Percentiles rank a stretch among this genome's conserved stretches.
Evolutionary conservation across 2,797 vertebrate species (phyloP).

Genomic region (Mus caroli): DNA sequence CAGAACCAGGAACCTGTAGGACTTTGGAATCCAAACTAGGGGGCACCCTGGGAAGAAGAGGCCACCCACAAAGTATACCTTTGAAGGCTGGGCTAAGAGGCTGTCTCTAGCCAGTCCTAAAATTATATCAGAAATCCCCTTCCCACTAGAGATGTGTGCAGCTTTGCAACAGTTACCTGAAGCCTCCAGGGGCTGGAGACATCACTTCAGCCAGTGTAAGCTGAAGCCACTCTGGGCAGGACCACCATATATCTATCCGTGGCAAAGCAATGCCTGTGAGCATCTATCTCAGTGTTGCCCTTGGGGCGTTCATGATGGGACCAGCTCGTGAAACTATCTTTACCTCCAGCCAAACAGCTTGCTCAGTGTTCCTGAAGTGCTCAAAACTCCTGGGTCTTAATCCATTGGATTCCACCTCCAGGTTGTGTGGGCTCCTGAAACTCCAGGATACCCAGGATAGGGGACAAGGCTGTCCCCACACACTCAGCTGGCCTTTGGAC

Average conservation of each 20-base stretch:
- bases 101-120: background rate
- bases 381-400: background rate
- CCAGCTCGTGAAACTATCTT: background rate
- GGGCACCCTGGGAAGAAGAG: background rate
- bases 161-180: background rate
- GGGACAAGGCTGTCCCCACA: background rate
- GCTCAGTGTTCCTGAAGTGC: background rate
- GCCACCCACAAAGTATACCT: no score
- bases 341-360: background rate
- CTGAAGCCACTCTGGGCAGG: background rate
- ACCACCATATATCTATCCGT: background rate
- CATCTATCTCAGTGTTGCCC: background rate
- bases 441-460: background rate
- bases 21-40: background rate
- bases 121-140: background rate
- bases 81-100: background rate
- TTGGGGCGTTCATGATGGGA: background rate
- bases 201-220: background rate
- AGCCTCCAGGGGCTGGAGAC: background rate
- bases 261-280: background rate
- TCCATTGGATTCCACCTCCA: background rate
- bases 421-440: background rate
- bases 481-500: background rate
- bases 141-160: background rate
- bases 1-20: background rate